phyloP scores from a whole-genome alignment of 2,888 invertebrate species.

The Watsonalla cultraria region DNA sequence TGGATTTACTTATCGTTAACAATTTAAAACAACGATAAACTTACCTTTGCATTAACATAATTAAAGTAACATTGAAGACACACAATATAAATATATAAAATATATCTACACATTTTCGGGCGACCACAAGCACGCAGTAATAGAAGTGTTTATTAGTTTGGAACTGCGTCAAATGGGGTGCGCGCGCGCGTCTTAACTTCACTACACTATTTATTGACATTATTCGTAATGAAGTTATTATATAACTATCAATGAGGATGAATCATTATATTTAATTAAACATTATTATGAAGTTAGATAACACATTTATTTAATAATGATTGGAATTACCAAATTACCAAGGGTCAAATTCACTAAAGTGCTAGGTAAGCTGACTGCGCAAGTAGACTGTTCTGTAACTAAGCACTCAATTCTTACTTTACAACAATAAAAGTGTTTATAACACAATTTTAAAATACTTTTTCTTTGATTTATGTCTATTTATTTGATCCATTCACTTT shows the following conservation, averaged over 20 bases:
- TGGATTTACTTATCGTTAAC: not conserved
- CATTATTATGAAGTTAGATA: not conserved
- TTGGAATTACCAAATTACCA: too few relatives aligned
- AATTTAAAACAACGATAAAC: constrained; percentile 2
- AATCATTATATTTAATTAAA: constrained; percentile 11
- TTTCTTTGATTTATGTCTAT: too few relatives aligned
- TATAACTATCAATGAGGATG: constrained; percentile 15
- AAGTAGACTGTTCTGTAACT: too few relatives aligned
- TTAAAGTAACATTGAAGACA: constrained; percentile 14
- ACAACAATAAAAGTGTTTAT: too few relatives aligned
- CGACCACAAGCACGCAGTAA: not conserved
- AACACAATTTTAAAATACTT: too few relatives aligned
- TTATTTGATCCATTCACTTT: too few relatives aligned
- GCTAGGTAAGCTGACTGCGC: too few relatives aligned
- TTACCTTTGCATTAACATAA: constrained; percentile 18
- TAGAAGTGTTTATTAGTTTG: not conserved
- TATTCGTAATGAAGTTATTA: constrained; percentile 18
- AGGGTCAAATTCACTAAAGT: too few relatives aligned
- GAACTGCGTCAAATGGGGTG: not conserved
- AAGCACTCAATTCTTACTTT: too few relatives aligned
- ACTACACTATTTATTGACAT: constrained; percentile 16
- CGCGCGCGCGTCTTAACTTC: constrained; percentile 14
- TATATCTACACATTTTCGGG: constrained; percentile 1
- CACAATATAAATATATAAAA: constrained; percentile 10
- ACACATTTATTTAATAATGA: too few relatives aligned